Evolutionary conservation across 1,140 invertebrate species (phyloP), one percentile per base, ranked within the genome.

Genomic region (Acromyrmex echinatior): DNA sequence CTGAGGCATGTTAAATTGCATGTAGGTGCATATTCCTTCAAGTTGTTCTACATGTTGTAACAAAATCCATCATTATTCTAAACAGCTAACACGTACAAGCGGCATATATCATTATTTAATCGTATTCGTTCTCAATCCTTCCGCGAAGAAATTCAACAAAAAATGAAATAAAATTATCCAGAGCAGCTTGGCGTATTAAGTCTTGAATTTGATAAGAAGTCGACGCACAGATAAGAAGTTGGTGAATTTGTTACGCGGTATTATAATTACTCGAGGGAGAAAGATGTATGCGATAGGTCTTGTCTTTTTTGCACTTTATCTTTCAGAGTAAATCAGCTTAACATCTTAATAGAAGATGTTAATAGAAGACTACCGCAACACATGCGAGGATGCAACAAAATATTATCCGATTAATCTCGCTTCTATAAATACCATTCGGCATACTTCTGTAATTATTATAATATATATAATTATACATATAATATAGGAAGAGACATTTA

Each of bases 161-260:
- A 78, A 78, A 49, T 45, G 4, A 12, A 39, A 45, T 5, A 45
- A 10, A 2, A 6, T 25, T 12, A n/a, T 58, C 58, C 12, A n/a
- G 1, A 76, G 39, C 6, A 18, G 4, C 25, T 18, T 18, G 45
- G 14, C 49, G 12, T 4, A 12, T 5, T 18, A 49, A 35, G 16
- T 45, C 65, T 63, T 68, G 56, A 87, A 56, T 87, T 79, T 87
- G 12, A 31, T 79, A 87, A 56, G 14, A 71, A 79, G 31, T 51
- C 10, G 28, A 77, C 49, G 3, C 49, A 51, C 14, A 14, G 49
- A 51, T 51, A 51, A 51, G 49, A 51, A 51, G 14, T 51, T 51
- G 12, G 71, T 39, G 60, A 14, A 78, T 66, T 31, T 21, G 39
- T 84, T 39, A 31, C 16, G 16, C 71, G 18, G 5, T 39, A 21